A percentile compares a stretch with the other conserved stretches of the same genome.
Evolutionary conservation across 2,113 vertebrate genomes (phyloP).

Genomic region (Heterocephalus glaber): DNA sequence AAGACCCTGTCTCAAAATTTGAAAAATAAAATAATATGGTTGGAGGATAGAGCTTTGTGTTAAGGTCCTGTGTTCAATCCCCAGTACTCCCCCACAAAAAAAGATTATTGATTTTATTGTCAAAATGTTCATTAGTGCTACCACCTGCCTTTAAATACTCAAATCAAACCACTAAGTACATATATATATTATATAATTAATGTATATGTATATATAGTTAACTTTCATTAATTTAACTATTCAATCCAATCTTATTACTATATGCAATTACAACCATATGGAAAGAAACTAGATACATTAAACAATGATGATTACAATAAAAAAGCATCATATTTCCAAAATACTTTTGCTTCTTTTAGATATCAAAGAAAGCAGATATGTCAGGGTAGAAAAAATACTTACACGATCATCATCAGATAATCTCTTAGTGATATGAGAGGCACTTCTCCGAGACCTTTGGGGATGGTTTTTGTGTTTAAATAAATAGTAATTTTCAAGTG

Average conservation of each 20-base stretch:
- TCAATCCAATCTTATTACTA: background rate
- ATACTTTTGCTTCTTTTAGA: background rate
- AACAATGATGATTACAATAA: background rate
- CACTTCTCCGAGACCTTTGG: conserved; percentile 92
- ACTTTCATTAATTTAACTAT: background rate
- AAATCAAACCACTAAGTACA: background rate
- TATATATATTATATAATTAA: background rate
- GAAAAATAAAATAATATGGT: background rate
- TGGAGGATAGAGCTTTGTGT: background rate
- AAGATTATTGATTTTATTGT: background rate
- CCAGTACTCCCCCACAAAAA: background rate
- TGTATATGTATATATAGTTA: background rate
- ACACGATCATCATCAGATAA: conserved; percentile 95
- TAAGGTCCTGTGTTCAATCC: background rate
- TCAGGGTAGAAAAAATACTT: conserved; percentile 71
- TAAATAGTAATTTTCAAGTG: conserved; percentile 95
- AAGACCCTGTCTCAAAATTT: background rate
- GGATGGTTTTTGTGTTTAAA: conserved; percentile 93
- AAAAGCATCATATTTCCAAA: background rate
- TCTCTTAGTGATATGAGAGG: conserved; percentile 92
- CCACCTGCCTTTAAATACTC: conserved; percentile 43
- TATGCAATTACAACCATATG: background rate
- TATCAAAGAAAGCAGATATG: background rate
- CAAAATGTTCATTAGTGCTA: conserved; percentile 43
- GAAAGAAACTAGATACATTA: conserved; percentile 22